Base-by-base conservation (phyloP, 2,888 invertebrate genomes). In the Brachypalpus laphriformis region DNA sequence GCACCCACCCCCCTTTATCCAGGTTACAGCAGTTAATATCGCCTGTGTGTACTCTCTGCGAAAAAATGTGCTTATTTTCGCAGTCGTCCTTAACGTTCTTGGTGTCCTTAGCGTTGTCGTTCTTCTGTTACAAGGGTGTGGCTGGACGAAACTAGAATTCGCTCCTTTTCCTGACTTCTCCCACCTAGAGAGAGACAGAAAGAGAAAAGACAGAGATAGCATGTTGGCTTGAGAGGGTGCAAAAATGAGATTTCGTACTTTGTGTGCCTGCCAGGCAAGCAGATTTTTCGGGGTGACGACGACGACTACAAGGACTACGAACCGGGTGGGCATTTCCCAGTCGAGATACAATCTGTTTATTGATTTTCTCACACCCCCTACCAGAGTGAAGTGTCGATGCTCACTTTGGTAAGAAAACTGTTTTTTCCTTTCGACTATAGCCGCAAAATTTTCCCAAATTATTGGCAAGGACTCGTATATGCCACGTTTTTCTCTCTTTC, bases 291-390 rank as follows among this genome's bases (percentile, higher is more conserved):
- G 18, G 40, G 51, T 66, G 49, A 74, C 34, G 72, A 71, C 68
- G 61, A 49, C 28, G 54, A 40, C 54, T 14, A 25, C 56, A n/a
- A 49, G 9, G 56, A 59, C 14, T 8, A n/a, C 59, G 37, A 34
- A 61, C 61, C 61, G 75, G 70, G 11, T 37, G 71, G 71, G 82
- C 77, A 71, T 66, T 82, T 77, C 49, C 76, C 82, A 71, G 76
- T 72, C 66, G 65, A 77, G 82, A 82, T 77, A 82, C 77, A 77
- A 82, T 82, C 77, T 82, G 82, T 68, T 82, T 77, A 82, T 77
- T 82, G 82, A 82, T 82, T 77, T 77, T 72, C 77, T 34, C 82
- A 66, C 42, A 71, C 76, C 57, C 28, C 1, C 34, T 22, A 5
- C 6, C 20, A 49, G 37, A 51, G 20, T 45, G 57, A 59, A 51